Evolutionary conservation across 1,140 invertebrate genomes (phyloP), one percentile per base, ranked within the genome.

Genomic region (silkworm (Bombyx mori)): DNA sequence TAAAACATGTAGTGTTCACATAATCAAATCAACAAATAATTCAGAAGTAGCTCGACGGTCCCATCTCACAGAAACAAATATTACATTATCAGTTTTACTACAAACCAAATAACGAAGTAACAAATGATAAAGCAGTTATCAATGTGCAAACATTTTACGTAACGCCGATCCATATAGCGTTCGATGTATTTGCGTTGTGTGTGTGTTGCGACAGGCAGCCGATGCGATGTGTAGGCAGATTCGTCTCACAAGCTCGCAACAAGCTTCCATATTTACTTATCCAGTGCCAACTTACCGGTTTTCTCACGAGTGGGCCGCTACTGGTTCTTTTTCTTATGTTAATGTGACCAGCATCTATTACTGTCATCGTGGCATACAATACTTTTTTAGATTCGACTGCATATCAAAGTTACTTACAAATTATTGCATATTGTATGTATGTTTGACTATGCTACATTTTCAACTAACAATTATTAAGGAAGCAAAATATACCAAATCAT

Each of bases 231-330:
- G 82, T 84, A 83, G 81, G 81, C 71, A 81, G 81, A 79, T 79
- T 77, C 74, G 78, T 80, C 79, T 71, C 79, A 82, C 75, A 77
- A 77, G 74, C 72, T 62, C 62, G 61, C 66, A 69, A 74, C 83
- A 86, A 84, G 77, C 77, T 84, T 79, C 79, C 83, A 86, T 84
- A 86, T 84, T 83, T 79, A 83, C 76, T 78, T 78, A 78, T 64
- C 72, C 72, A 70, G 76, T 73, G 75, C 72, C 79, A 78, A 79
- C 73, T 77, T 82, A 86, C 81, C 81, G 79, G 81, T 86, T 81
- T 35, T 77, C 68, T 64, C 68, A 65, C 69, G 82, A 79, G 82
- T 83, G 80, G 82, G 82, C 69, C 63, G 80, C 76, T 68, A 71
- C 70, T 77, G 67, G 72, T 70, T 78, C 75, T 62, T 74, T 74